Conservation (phyloP, 2,888 invertebrate species). For the Scelioninae gen. 1 region DNA sequence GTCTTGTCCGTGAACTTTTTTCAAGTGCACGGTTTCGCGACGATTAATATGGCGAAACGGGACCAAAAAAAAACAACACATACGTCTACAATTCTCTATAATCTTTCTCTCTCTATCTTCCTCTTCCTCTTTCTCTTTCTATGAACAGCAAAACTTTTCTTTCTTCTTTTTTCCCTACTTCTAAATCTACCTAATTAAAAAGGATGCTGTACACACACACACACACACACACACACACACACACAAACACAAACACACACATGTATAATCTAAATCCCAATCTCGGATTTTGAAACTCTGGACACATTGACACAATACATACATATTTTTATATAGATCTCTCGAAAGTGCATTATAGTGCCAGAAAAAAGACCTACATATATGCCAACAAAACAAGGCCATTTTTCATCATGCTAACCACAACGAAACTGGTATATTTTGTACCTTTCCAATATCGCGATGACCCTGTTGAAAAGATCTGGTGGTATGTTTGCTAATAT, state of each 20-base stretch:
- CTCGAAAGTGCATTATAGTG: slow-evolving; percentile 83
- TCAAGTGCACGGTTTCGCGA: slow-evolving; percentile 77
- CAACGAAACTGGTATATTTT: slow-evolving; percentile 70
- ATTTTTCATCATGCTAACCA: slow-evolving; percentile 68
- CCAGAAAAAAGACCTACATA: slow-evolving; percentile 78
- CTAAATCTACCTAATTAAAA: slow-evolving; percentile 55
- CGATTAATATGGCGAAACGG: slow-evolving; percentile 79
- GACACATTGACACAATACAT: slow-evolving; percentile 78
- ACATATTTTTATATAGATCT: slow-evolving; percentile 83
- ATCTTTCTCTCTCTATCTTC: slow-evolving; percentile 62
- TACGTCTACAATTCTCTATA: slow-evolving; percentile 75
- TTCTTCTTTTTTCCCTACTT: slow-evolving; percentile 61
- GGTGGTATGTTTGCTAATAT: slow-evolving; percentile 50
- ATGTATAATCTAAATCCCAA: slow-evolving; percentile 51
- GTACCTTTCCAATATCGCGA: slow-evolving; percentile 64
- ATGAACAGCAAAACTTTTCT: slow-evolving; percentile 44
- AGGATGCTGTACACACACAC: no score
- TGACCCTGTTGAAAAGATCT: slow-evolving; percentile 54
- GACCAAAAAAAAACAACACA: slow-evolving; percentile 78
- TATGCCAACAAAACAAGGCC: slow-evolving; percentile 75
- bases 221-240: no score
- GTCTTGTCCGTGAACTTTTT: slow-evolving; percentile 75
- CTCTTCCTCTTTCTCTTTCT: slow-evolving; percentile 32
- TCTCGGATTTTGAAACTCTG: slow-evolving; percentile 78
- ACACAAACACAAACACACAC: no score